Conservation (phyloP, 2,888 invertebrate genomes). For the Heliconius cydno region DNA sequence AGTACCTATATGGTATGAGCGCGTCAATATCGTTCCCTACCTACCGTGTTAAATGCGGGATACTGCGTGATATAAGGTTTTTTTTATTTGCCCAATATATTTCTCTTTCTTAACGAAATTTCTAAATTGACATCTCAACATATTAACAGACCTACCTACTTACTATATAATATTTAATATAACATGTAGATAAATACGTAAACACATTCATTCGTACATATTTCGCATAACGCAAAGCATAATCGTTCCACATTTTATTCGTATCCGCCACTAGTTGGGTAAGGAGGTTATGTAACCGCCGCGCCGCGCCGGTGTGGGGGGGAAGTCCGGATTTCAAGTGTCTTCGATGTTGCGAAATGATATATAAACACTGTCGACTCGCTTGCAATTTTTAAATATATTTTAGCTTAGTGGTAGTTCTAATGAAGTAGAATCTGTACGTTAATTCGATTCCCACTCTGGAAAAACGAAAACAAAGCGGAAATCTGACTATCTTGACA, state of each 20-base stretch:
- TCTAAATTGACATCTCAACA: too few relatives aligned
- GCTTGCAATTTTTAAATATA: not conserved
- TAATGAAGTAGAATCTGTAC: not conserved
- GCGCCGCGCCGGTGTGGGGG: conserved; percentile 7
- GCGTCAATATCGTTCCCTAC: too few relatives aligned
- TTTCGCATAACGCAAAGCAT: conserved; percentile 23
- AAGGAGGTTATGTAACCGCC: conserved; percentile 8
- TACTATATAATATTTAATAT: too few relatives aligned
- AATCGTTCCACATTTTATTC: conserved; percentile 32
- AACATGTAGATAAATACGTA: not conserved
- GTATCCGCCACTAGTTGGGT: conserved; percentile 28
- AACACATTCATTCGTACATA: not conserved
- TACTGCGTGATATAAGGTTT: too few relatives aligned
- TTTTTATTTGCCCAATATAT: too few relatives aligned
- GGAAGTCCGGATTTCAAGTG: conserved; percentile 26
- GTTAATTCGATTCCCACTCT: not conserved
- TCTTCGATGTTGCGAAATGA: conserved; percentile 14
- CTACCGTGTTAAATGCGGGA: too few relatives aligned
- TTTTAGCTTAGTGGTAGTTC: not conserved
- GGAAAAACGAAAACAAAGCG: too few relatives aligned
- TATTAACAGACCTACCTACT: too few relatives aligned
- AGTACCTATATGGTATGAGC: too few relatives aligned
- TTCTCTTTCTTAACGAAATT: too few relatives aligned
- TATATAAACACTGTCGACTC: not conserved
- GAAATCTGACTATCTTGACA: too few relatives aligned